Evolutionary conservation across 2,888 invertebrate species (phyloP), one percentile per base, ranked within the genome.

Genomic region (Octonoba sinensis): DNA sequence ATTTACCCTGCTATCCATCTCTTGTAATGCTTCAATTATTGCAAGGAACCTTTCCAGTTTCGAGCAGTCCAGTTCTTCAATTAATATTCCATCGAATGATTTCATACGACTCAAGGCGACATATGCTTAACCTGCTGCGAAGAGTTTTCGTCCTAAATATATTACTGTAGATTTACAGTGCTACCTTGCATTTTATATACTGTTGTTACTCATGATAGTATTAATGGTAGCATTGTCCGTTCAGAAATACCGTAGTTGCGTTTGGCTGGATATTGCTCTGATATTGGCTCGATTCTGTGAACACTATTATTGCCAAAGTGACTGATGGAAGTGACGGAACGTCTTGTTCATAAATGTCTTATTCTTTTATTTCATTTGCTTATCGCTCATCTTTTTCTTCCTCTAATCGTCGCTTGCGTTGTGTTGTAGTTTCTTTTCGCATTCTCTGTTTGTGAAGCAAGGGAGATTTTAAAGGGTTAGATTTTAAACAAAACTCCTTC

Each of bases 131-230:
- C 3, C 49, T 65, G 1, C 20, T 46, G 47, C 49, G 65, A n/a
- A n/a, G 44, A 64, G 44, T 64, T 64, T 64, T 64, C 47, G 22
- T 49, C 12, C 49, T 18, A n/a, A 22, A 47, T 65, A 20, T 65
- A 20, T 8, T 65, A 65, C 20, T 47, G 47, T 22, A 66, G 16
- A 66, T 66, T 51, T 66, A 66, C 51, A 66, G 2, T 49, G 51
- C 66, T 66, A 1, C 11, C 3, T 66, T 66, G 49, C 66, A 51
- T 66, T 27, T 49, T 51, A 51, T 66, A 51, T 51, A 66, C 24
- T 47, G 66, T 74, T 66, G 74, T 27, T 66, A 49, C 66, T n/a
- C 66, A 66, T 66, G 66, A 59, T 66, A 74, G 66, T 57, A 74
- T 74, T 57, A 74, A 65, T 66, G 57, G 57, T 47, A 66, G 24